Percentiles rank a stretch among this genome's conserved stretches.
Evolutionary conservation across 2,888 invertebrate genomes (phyloP).

Genomic region (Dorcus parallelipipedus): DNA sequence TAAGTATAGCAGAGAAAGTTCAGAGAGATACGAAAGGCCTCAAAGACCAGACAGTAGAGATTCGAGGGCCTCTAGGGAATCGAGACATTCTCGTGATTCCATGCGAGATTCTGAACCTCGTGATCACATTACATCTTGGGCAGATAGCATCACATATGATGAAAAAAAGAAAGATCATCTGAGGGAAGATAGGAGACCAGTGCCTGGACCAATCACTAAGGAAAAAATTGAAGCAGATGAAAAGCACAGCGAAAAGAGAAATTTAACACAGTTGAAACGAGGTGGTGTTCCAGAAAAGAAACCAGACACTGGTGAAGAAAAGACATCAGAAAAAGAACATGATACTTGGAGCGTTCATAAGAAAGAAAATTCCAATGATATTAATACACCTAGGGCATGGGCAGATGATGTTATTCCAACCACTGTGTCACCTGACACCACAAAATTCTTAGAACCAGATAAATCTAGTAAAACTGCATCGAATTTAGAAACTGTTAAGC

Average conservation of each 20-base stretch:
- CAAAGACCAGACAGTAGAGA: constrained; percentile 59
- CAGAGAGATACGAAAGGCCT: constrained; percentile 49
- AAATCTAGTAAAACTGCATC: constrained; percentile 35
- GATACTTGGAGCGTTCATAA: constrained; percentile 27
- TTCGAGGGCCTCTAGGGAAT: constrained; percentile 55
- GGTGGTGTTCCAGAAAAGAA: constrained; percentile 38
- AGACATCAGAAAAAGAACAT: constrained; percentile 29
- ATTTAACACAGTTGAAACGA: constrained; percentile 54
- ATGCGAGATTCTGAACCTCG: constrained; percentile 51
- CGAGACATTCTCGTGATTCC: constrained; percentile 49
- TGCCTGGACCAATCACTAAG: constrained; percentile 60
- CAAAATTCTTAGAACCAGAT: constrained; percentile 49
- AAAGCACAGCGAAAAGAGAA: constrained; percentile 50
- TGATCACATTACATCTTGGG: constrained; percentile 48
- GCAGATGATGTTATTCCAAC: constrained; percentile 43
- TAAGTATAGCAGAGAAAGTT: constrained; percentile 32
- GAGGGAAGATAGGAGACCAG: constrained; percentile 47
- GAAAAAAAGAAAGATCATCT: constrained; percentile 41
- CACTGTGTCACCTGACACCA: constrained; percentile 44
- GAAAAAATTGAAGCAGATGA: constrained; percentile 61
- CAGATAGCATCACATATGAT: constrained; percentile 40
- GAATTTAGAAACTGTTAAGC: not conserved
- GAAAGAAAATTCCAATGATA: constrained; percentile 25
- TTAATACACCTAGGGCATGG: constrained; percentile 46
- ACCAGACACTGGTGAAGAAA: constrained; percentile 33